These are phyloP conservation scores for Champsocephalus gunnari DNA, from an alignment of 2,797 vertebrate species.

Conservation along the genomic window DNA sequence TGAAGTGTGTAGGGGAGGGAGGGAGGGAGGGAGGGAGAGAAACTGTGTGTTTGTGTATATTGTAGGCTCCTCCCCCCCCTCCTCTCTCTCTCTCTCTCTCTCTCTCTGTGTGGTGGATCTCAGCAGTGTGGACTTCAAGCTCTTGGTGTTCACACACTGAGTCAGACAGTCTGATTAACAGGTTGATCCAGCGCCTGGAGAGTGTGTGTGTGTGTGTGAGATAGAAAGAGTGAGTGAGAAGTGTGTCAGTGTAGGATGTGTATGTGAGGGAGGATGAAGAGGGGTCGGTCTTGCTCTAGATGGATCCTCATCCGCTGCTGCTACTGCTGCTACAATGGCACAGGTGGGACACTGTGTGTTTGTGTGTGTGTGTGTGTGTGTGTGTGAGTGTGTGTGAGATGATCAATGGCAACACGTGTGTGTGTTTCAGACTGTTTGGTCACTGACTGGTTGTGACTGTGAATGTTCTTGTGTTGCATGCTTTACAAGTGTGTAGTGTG, in stretches of 20 bases:
- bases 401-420: no score
- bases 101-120: conserved; percentile 31
- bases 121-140: conserved; percentile 48
- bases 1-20: conserved; percentile 25
- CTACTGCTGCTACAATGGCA: conserved; percentile 66
- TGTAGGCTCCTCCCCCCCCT: conserved; percentile 48
- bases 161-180: conserved; percentile 2
- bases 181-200: background rate
- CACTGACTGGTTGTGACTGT: background rate
- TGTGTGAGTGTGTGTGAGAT: no score
- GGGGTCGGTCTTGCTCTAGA: conserved; percentile 63
- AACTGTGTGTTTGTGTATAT: conserved; percentile 2
- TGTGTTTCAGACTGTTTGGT: no score
- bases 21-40: background rate
- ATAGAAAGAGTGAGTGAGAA: conserved; percentile 40
- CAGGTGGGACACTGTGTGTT: conserved; percentile 12
- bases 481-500: background rate
- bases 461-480: background rate
- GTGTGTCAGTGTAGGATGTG: conserved; percentile 49
- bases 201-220: conserved; percentile 5
- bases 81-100: background rate
- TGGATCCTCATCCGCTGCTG: conserved; percentile 71
- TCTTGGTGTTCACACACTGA: conserved; percentile 6
- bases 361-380: background rate
- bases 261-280: conserved; percentile 69